These are phyloP conservation scores for Cololabis saira DNA, from an alignment of 2,113 vertebrate species.

Conservation along the genomic window DNA sequence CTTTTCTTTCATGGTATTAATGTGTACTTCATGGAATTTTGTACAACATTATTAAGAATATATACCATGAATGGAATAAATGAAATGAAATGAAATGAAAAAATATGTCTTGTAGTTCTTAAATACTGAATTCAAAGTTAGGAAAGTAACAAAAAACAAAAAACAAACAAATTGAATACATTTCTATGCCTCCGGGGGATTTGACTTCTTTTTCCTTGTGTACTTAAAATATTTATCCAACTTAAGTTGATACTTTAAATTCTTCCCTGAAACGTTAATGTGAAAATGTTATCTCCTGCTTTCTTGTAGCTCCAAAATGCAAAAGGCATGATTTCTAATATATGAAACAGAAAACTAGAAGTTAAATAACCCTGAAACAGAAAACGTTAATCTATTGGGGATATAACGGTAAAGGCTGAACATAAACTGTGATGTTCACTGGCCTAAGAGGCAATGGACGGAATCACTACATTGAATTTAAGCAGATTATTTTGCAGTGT, in stretches of 20 bases:
- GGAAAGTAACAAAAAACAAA: too few species aligned
- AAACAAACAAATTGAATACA: too few species aligned
- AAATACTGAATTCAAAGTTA: too few species aligned
- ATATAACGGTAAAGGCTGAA: constrained; percentile 17
- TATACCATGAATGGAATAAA: too few species aligned
- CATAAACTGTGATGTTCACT: constrained; percentile 10
- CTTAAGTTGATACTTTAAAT: neutral
- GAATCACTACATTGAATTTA: constrained; percentile 7
- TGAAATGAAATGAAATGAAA: too few species aligned
- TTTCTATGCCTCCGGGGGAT: too few species aligned
- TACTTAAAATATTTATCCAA: too few species aligned
- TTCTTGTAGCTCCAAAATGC: neutral
- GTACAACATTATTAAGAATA: too few species aligned
- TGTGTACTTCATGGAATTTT: too few species aligned
- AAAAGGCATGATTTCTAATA: constrained; percentile 2
- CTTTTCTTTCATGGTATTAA: too few species aligned
- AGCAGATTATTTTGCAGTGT: constrained; percentile 8
- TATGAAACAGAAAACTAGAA: constrained; percentile 1
- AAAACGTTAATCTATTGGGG: constrained; percentile 6
- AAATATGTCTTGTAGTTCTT: too few species aligned
- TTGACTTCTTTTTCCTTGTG: too few species aligned
- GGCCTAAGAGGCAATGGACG: neutral
- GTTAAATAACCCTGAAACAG: neutral
- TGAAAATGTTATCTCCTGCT: neutral
- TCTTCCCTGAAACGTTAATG: neutral